Evolutionary conservation across 2,888 invertebrate genomes (phyloP).

Genomic region (Mechanitis mazaeus): DNA sequence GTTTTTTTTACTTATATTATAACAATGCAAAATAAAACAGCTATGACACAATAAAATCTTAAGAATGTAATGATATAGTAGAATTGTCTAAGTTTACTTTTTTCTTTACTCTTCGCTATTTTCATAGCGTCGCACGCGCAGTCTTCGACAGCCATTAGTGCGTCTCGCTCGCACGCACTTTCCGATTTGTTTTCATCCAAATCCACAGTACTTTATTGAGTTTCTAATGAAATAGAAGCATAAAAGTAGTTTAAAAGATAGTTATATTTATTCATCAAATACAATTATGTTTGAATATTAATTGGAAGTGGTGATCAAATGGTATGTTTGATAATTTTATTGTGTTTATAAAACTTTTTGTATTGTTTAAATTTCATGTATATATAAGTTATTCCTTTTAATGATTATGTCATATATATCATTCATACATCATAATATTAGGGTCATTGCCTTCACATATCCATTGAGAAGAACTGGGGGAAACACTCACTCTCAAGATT

Average conservation of each 20-base stretch:
- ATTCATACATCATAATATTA: not conserved
- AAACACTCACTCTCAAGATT: not conserved
- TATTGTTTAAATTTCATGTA: too few relatives aligned
- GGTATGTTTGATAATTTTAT: too few relatives aligned
- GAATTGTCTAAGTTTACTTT: not conserved
- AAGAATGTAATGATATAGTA: too few relatives aligned
- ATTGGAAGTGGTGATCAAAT: too few relatives aligned
- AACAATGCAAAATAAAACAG: too few relatives aligned
- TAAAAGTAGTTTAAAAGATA: too few relatives aligned
- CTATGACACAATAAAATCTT: too few relatives aligned
- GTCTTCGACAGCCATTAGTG: conserved; percentile 37
- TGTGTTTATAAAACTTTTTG: too few relatives aligned
- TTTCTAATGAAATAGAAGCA: not conserved
- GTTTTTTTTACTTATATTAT: too few relatives aligned
- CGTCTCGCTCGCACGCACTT: conserved; percentile 54
- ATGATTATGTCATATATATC: not conserved
- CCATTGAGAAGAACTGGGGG: not conserved
- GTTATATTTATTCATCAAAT: too few relatives aligned
- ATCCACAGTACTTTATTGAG: conserved; percentile 1
- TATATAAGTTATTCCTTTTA: not conserved
- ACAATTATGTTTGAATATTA: too few relatives aligned
- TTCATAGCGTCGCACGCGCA: conserved; percentile 30
- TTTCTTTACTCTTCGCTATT: conserved; percentile 39
- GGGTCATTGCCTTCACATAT: not conserved
- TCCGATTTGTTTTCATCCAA: conserved; percentile 21